phyloP scores from a whole-genome alignment of 2,113 vertebrate genomes.

The Hystrix cristata region DNA sequence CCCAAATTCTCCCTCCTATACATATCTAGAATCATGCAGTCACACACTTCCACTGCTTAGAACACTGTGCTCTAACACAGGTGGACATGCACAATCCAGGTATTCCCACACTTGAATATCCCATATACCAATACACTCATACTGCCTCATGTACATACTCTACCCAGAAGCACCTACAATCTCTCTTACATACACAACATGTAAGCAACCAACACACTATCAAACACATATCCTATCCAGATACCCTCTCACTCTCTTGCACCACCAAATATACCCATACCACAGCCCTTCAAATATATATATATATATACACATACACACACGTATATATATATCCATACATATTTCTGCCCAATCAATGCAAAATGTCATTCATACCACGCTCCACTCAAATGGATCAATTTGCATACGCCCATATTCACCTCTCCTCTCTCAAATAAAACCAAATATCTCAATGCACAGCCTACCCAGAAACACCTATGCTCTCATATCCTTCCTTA shows the following conservation, averaged over 20 bases:
- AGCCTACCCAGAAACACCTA: slow-evolving; percentile 51
- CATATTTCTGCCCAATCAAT: slow-evolving; percentile 43
- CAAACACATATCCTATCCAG: background rate
- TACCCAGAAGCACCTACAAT: background rate
- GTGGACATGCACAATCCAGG: background rate
- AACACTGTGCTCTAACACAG: slow-evolving; percentile 43
- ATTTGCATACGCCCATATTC: background rate
- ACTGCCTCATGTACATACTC: background rate
- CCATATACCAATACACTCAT: background rate
- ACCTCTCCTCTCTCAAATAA: background rate
- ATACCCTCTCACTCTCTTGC: background rate
- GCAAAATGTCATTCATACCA: slow-evolving; percentile 7
- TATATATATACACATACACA: background rate
- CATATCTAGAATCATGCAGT: background rate
- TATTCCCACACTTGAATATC: background rate
- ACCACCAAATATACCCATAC: background rate
- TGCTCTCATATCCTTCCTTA: background rate
- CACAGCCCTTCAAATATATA: background rate
- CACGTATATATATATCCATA: background rate
- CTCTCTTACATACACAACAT: background rate
- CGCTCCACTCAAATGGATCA: slow-evolving; percentile 23
- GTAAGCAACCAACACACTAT: background rate
- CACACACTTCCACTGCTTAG: slow-evolving; percentile 6
- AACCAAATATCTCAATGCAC: slow-evolving; percentile 62
- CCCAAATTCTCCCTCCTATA: background rate